phyloP scores from a whole-genome alignment of 2,113 vertebrate species.

The Sander vitreus region DNA sequence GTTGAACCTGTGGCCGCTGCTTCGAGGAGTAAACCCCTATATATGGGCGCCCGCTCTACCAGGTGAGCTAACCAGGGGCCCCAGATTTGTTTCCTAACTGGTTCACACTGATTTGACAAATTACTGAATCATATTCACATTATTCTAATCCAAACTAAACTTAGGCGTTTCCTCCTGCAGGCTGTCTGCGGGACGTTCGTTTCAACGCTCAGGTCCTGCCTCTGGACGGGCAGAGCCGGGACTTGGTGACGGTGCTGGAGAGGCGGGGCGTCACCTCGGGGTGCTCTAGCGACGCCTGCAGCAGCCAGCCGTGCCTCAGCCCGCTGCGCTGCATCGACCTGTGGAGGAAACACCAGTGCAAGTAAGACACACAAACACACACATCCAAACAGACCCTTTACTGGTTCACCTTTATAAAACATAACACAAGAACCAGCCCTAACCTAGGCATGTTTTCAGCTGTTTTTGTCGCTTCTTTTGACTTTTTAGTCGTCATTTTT shows the following conservation, averaged over 20 bases:
- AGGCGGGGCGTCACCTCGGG: constrained; percentile 82
- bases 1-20: no score
- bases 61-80: no score
- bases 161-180: constrained; percentile 58
- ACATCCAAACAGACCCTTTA: not conserved
- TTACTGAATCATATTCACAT: no score
- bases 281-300: constrained; percentile 89
- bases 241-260: constrained; percentile 82
- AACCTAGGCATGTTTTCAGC: no score
- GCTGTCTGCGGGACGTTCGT: constrained; percentile 90
- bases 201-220: constrained; percentile 86
- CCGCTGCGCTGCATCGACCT: constrained; percentile 90
- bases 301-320: constrained; percentile 84
- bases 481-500: no score
- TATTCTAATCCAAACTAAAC: not conserved
- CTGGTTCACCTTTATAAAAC: no score
- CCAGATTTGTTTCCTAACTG: no score
- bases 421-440: no score
- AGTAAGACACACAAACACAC: constrained; percentile 71
- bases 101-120: no score
- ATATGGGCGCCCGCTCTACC: no score
- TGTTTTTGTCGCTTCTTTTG: no score
- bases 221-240: constrained; percentile 84
- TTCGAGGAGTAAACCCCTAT: no score
- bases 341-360: constrained; percentile 94